Percentiles rank a stretch among this genome's conserved stretches.
phyloP scores from a whole-genome alignment of 53 echinoderm and acorn worm species.

The Paracentrotus lividus region DNA sequence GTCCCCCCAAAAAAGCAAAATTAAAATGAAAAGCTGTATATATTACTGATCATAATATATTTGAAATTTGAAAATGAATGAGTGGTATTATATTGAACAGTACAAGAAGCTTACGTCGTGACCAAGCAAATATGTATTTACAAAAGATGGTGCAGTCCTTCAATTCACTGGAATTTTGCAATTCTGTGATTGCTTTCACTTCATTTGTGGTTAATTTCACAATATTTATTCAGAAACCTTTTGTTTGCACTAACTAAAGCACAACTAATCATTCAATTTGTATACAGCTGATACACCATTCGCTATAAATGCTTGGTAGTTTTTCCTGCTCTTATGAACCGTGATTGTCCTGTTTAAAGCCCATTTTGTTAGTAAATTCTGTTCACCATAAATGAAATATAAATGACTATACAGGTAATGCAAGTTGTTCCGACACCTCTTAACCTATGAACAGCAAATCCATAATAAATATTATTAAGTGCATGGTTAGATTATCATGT shows the following conservation, averaged over 20 bases:
- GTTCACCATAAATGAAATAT: not conserved
- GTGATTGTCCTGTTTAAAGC: not conserved
- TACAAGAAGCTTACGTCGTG: not conserved
- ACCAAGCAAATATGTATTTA: not conserved
- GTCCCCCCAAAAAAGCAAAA: not conserved
- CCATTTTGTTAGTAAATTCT: not conserved
- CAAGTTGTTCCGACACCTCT: not conserved
- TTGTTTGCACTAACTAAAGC: not conserved
- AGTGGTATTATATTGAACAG: not conserved
- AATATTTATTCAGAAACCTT: constrained; percentile 14
- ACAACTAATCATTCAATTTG: not conserved
- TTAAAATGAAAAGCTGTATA: too few relatives aligned
- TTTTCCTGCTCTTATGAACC: not conserved
- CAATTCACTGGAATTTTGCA: not conserved
- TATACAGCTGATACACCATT: not conserved
- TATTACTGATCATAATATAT: too few relatives aligned
- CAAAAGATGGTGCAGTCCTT: not conserved
- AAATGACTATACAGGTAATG: not conserved
- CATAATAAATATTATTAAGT: not conserved
- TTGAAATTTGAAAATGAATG: not conserved
- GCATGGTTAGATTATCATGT: not conserved
- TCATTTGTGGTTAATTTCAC: constrained; percentile 5
- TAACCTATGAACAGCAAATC: not conserved
- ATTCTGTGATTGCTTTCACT: not conserved
- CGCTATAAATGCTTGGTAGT: not conserved